Conservation (phyloP, 2,888 invertebrate species). For the Lepas anatifera region DNA sequence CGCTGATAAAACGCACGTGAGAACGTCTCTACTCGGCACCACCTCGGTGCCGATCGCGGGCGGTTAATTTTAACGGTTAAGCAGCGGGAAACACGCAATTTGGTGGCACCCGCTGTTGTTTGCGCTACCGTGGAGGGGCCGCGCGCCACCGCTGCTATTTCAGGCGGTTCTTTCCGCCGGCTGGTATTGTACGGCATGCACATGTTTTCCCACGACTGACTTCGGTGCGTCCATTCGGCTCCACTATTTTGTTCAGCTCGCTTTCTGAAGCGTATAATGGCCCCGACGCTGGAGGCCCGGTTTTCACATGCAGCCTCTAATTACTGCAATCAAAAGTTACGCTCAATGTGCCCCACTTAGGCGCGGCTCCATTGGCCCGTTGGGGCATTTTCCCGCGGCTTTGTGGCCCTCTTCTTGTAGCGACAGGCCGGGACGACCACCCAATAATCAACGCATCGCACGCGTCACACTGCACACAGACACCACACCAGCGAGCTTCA, state of each 20-base stretch:
- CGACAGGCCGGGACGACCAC: too few relatives aligned
- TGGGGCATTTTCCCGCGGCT: not conserved
- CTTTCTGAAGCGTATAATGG: not conserved
- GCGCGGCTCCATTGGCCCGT: not conserved
- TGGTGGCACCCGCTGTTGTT: not conserved
- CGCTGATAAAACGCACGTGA: conserved; percentile 10
- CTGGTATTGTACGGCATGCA: not conserved
- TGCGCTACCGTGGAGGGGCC: not conserved
- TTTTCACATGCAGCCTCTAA: conserved; percentile 10
- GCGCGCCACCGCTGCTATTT: not conserved
- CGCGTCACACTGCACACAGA: too few relatives aligned
- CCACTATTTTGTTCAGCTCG: not conserved
- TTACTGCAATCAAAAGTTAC: conserved; percentile 8
- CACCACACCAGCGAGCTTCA: too few relatives aligned
- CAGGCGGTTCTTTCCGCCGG: not conserved
- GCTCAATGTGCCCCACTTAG: not conserved
- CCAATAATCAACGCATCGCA: too few relatives aligned
- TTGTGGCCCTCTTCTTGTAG: too few relatives aligned
- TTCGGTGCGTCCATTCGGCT: not conserved
- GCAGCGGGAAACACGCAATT: conserved; percentile 1
- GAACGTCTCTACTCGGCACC: not conserved
- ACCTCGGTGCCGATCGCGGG: not conserved
- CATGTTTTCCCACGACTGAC: not conserved
- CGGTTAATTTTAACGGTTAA: conserved; percentile 9
- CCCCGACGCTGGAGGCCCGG: not conserved